Percentiles rank a stretch among this genome's conserved stretches.
Conservation (phyloP, 2,797 vertebrate genomes). For the Mycteria americana region DNA sequence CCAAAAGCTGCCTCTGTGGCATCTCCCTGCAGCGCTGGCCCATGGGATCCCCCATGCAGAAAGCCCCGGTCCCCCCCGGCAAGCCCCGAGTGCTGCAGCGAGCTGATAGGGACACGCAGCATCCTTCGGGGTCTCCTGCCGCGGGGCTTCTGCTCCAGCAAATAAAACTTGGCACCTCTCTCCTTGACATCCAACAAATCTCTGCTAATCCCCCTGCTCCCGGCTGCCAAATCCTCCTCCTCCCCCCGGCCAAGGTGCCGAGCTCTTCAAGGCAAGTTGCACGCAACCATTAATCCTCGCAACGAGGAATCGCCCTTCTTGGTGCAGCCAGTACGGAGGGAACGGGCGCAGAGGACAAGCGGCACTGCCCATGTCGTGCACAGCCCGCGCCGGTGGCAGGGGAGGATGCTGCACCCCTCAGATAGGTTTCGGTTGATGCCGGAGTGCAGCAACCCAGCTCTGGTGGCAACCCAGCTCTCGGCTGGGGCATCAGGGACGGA, state of each 20-base stretch:
- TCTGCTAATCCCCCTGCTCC: constrained; percentile 48
- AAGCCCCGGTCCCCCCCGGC: background rate
- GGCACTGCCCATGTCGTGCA: accelerated
- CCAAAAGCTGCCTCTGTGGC: background rate
- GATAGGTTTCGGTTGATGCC: background rate
- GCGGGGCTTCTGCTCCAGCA: background rate
- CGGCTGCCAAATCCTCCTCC: constrained; percentile 38
- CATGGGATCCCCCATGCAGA: accelerated
- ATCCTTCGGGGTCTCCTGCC: background rate
- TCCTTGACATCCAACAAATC: constrained; percentile 39
- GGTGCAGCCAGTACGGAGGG: background rate
- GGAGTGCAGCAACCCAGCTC: no score
- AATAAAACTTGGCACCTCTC: constrained; percentile 26
- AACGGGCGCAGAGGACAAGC: accelerated
- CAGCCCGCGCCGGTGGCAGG: background rate
- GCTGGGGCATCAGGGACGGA: no score
- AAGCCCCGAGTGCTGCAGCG: background rate
- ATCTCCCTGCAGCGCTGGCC: background rate
- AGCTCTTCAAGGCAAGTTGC: background rate
- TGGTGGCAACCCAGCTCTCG: no score
- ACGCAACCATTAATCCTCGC: background rate
- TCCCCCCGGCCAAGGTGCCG: background rate
- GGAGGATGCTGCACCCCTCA: background rate
- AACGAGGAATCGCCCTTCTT: accelerated
- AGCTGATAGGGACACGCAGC: background rate